These are phyloP conservation scores for Chaenodraco wilsoni DNA, from an alignment of 2,797 vertebrate genomes.

Conservation along the genomic window DNA sequence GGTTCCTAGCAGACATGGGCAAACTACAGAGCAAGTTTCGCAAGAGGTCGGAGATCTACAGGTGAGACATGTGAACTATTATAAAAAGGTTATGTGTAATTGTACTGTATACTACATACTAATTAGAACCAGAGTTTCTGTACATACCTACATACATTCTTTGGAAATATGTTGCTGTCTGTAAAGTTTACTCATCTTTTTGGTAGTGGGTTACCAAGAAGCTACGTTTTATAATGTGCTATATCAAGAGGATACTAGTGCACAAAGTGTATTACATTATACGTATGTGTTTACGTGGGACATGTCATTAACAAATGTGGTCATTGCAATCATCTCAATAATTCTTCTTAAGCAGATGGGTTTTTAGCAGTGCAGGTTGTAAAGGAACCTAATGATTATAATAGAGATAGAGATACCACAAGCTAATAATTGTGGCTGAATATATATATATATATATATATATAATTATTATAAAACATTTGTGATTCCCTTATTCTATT, in stretches of 20 bases:
- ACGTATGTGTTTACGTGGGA: neutral
- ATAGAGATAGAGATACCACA: neutral
- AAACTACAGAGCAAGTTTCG: conserved; percentile 94
- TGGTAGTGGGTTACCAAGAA: neutral
- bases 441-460: neutral
- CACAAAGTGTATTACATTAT: neutral
- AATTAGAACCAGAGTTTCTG: neutral
- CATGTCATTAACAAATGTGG: neutral
- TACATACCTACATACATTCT: too few species aligned
- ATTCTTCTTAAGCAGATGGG: neutral
- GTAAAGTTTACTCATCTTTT: neutral
- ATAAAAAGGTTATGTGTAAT: neutral
- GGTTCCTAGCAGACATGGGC: conserved; percentile 85
- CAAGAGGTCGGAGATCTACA: conserved; percentile 86
- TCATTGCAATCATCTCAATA: neutral
- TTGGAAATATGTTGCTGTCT: too few species aligned
- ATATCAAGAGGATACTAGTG: neutral
- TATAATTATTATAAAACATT: neutral
- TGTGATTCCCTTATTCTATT: neutral
- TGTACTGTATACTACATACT: neutral
- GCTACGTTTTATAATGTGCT: neutral
- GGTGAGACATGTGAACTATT: conserved; percentile 77
- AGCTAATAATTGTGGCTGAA: neutral
- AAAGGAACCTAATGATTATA: neutral
- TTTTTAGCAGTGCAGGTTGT: neutral